phyloP scores from a whole-genome alignment of 1,140 invertebrate species.

The Polypedilum vanderplanki region DNA sequence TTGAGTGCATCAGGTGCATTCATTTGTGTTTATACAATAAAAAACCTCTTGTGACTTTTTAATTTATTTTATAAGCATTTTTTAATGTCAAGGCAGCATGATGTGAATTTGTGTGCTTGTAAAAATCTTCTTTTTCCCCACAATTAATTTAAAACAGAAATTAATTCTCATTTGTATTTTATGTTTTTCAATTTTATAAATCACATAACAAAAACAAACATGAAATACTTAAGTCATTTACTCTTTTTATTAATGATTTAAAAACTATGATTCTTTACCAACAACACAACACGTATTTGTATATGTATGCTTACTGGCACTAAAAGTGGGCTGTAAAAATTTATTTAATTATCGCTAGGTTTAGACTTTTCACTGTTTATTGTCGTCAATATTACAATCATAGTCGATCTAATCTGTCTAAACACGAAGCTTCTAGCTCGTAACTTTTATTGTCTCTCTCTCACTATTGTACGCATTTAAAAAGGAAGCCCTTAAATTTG shows the following conservation, averaged over 20 bases:
- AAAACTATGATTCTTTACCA: not conserved
- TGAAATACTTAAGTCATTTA: too few species aligned
- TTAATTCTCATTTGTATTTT: too few species aligned
- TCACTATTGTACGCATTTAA: not conserved
- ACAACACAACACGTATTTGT: not conserved
- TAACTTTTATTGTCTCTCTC: not conserved
- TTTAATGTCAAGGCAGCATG: slow-evolving; percentile 16
- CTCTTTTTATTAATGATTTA: too few species aligned
- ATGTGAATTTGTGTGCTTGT: not conserved
- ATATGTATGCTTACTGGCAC: too few species aligned
- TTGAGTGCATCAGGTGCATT: slow-evolving; percentile 10
- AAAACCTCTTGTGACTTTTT: not conserved
- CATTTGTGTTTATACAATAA: not conserved
- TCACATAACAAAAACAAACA: too few species aligned
- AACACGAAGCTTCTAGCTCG: slow-evolving; percentile 14
- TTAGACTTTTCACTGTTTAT: not conserved
- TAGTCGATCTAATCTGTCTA: not conserved
- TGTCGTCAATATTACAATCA: slow-evolving; percentile 15
- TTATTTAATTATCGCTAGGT: not conserved
- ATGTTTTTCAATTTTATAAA: too few species aligned
- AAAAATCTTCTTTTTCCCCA: too few species aligned
- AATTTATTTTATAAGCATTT: not conserved
- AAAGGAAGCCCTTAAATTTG: not conserved
- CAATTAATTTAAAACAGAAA: too few species aligned
- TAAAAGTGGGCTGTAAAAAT: slow-evolving; percentile 5